Base-by-base conservation (phyloP, 2,797 vertebrate genomes). In the Enteromius afrohamiltoni region DNA sequence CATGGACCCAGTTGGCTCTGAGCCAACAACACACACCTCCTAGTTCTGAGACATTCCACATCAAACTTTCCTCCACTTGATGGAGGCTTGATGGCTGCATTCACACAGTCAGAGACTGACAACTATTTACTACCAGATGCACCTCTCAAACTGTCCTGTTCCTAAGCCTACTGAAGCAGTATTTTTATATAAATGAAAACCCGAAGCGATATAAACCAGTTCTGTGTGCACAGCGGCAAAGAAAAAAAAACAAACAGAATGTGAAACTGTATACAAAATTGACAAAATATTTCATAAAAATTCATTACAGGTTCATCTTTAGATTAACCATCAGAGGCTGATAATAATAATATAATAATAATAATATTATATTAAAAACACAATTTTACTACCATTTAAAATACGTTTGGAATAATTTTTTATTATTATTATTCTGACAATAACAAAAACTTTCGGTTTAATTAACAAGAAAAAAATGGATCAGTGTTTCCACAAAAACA, bases 31-130 rank as follows among this genome's bases (percentile, higher is more conserved):
- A 47, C 77, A 74, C 77, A 82, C 65, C 82, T 58, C 64, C 83
- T 79, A 78, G 37, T 71, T 81, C 83, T 49, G 40, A 55, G 45
- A 51, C 68, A 42, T 76, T 68, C 51, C 71, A 79, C 77, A 75
- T 82, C 77, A 85, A 87, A 67, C 77, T 84, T 80, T 85, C 74
- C 83, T 80, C 68, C 68, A 83, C 81, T 85, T 42, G 13, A 55
- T 55, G 49, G 60, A 76, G 34, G 13, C 29, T 76, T 42, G 16
- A 42, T 47, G 73, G 40, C 42, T 14, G 42, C 29, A 6, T 65
- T 64, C 40, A 77, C 1, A 26, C 58, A 49, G 58, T 26, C 58
- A 78, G 76, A 64, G 42, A 65, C 31, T 62, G 58, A 78, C 58
- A 64, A 29, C 69, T 73, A 73, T 49, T 29, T 77, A 77, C 75